Percentiles rank a stretch among this genome's conserved stretches.
These are phyloP conservation scores for Danio aesculapii DNA, from an alignment of 2,797 vertebrate species.

Conservation along the genomic window DNA sequence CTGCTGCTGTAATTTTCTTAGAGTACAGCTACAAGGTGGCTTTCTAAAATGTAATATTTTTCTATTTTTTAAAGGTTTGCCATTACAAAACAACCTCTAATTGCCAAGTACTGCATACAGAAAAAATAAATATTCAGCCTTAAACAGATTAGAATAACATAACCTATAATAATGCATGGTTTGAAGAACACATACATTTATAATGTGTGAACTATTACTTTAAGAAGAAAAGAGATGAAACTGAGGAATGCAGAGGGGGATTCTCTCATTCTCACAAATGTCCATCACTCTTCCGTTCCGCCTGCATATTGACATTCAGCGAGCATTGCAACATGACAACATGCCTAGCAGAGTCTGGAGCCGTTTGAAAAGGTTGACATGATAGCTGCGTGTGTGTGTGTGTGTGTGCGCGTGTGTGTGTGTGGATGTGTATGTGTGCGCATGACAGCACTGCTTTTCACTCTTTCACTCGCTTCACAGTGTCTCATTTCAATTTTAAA, in stretches of 20 bases:
- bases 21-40: too few relatives aligned
- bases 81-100: background rate
- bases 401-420: slow-evolving; percentile 57
- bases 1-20: too few relatives aligned
- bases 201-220: background rate
- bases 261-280: slow-evolving; percentile 47
- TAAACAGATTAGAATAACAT: background rate
- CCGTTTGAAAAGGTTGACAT: slow-evolving; percentile 82
- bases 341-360: slow-evolving; percentile 78
- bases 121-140: background rate
- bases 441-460: slow-evolving; percentile 65
- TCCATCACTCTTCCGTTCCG: slow-evolving; percentile 76
- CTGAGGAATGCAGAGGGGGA: background rate
- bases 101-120: background rate
- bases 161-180: background rate
- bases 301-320: slow-evolving; percentile 78
- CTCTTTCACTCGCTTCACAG: slow-evolving; percentile 69
- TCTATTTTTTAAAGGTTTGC: too few relatives aligned
- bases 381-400: slow-evolving; percentile 63
- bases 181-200: background rate
- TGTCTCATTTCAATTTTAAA: slow-evolving; percentile 77
- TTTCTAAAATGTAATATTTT: too few relatives aligned
- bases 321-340: slow-evolving; percentile 83
- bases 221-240: background rate
- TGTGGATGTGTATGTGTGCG: slow-evolving; percentile 60